phyloP scores from a whole-genome alignment of 2,797 vertebrate genomes.

The Acanthurus tractus region DNA sequence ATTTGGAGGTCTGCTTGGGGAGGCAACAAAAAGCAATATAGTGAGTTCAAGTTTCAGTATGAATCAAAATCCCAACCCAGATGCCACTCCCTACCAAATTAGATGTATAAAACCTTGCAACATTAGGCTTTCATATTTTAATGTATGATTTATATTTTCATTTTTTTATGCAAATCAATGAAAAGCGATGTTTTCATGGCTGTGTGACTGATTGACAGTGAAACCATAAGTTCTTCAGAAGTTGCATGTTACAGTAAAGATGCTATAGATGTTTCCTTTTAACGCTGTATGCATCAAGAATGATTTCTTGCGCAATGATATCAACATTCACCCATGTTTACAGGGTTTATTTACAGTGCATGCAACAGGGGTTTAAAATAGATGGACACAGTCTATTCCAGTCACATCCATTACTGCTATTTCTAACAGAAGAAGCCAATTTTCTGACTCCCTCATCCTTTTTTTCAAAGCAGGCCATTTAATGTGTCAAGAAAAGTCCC shows the following conservation, averaged over 20 bases:
- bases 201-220: not conserved
- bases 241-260: not conserved
- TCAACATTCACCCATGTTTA: not conserved
- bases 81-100: not conserved
- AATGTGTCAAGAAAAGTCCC: constrained; percentile 4
- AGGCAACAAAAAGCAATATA: constrained; percentile 97
- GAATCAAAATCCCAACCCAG: not conserved
- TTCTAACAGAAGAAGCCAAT: not conserved
- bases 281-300: not conserved
- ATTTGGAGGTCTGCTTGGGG: constrained; percentile 97
- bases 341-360: not conserved
- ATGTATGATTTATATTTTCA: not conserved
- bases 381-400: not conserved
- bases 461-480: constrained; percentile 10
- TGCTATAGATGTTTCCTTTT: not conserved
- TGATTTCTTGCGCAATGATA: not conserved
- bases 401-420: not conserved
- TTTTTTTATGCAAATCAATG: not conserved
- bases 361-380: not conserved
- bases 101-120: not conserved
- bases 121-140: not conserved
- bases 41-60: constrained; percentile 86
- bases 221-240: not conserved
- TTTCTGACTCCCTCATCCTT: not conserved
- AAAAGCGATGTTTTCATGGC: too few relatives aligned